Evolutionary conservation across 2,888 invertebrate species (phyloP).

Genomic region (Epirrhoe alternata): DNA sequence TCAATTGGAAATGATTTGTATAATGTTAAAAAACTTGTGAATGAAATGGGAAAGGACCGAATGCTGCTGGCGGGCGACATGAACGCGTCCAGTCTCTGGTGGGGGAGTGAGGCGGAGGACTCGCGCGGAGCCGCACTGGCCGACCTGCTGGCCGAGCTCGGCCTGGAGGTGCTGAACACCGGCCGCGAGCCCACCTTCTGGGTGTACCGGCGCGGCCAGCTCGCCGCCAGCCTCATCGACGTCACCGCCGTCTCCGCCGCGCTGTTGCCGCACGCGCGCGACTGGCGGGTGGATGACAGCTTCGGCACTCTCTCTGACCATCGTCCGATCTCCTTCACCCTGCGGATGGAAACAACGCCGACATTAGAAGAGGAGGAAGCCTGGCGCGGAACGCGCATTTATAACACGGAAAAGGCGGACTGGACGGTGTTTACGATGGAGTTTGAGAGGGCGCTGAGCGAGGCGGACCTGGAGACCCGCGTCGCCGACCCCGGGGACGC

Average conservation of each 20-base stretch:
- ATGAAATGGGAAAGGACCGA: neutral
- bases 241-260: constrained; percentile 26
- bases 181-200: constrained; percentile 8
- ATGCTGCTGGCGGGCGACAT: constrained; percentile 5
- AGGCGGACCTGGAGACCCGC: neutral
- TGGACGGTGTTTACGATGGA: neutral
- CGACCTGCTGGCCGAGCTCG: neutral
- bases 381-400: neutral
- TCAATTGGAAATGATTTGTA: neutral
- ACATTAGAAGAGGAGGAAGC: neutral
- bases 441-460: neutral
- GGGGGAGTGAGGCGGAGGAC: constrained; percentile 22
- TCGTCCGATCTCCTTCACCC: neutral
- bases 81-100: constrained; percentile 21
- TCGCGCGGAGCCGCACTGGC: constrained; percentile 3
- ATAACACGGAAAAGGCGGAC: constrained; percentile 2
- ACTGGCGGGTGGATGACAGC: neutral
- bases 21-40: neutral
- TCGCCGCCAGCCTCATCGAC: constrained; percentile 10
- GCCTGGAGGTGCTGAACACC: constrained; percentile 6
- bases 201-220: neutral
- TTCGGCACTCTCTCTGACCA: constrained; percentile 3
- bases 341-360: neutral
- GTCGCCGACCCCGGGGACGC: neutral
- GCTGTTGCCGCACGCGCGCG: neutral